A percentile compares a stretch with the other conserved stretches of the same genome.
These are phyloP conservation scores for Glossosoma conforme DNA, from an alignment of 1,140 invertebrate species.

Conservation along the genomic window DNA sequence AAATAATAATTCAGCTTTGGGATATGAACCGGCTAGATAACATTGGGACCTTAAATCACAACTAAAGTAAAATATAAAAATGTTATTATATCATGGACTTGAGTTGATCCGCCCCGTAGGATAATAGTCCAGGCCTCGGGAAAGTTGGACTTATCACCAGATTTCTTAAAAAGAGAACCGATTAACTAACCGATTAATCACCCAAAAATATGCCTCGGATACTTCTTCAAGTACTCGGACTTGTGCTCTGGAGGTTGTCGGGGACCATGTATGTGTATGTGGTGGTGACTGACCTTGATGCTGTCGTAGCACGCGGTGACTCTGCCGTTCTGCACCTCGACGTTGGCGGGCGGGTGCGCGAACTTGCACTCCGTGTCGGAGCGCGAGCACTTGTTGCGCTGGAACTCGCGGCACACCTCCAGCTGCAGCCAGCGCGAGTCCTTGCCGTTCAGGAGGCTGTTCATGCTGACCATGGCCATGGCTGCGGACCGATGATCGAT, in stretches of 20 bases:
- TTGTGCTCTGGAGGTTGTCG: neutral
- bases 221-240: too few relatives aligned
- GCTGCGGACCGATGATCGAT: neutral
- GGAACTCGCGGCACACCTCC: slow-evolving; percentile 99
- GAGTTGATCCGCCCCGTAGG: too few relatives aligned
- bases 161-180: too few relatives aligned
- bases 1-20: too few relatives aligned
- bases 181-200: neutral
- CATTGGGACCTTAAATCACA: too few relatives aligned
- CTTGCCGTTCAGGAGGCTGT: slow-evolving; percentile 94
- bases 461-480: slow-evolving; percentile 95
- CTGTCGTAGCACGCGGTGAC: slow-evolving; percentile 99
- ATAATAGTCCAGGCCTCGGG: too few relatives aligned
- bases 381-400: slow-evolving; percentile 98
- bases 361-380: slow-evolving; percentile 99
- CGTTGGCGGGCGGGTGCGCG: slow-evolving; percentile 97
- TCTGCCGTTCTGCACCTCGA: slow-evolving; percentile 99
- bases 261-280: too few relatives aligned
- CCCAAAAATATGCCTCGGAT: too few relatives aligned
- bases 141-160: too few relatives aligned
- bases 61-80: too few relatives aligned
- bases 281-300: slow-evolving; percentile 98
- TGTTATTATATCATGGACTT: too few relatives aligned
- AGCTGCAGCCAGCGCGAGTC: slow-evolving; percentile 99
- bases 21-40: too few relatives aligned